A percentile compares a stretch with the other conserved stretches of the same genome.
Conservation (phyloP, 1,140 invertebrate genomes). For the Calephelis nemesis region DNA sequence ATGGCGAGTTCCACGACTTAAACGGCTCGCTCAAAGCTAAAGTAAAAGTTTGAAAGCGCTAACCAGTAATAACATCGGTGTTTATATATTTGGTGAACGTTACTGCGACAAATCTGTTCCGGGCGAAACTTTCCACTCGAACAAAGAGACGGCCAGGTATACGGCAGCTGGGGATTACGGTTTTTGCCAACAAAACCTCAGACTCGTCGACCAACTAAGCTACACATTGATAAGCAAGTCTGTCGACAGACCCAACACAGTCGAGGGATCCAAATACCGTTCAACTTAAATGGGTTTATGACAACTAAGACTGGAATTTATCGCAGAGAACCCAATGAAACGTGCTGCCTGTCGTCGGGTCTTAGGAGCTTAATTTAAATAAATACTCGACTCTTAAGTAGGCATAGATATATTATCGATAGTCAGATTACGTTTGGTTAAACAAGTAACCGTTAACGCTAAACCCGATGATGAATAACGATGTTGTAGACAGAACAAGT, state of each 20-base stretch:
- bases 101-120: conserved; percentile 60
- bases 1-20: conserved; percentile 27
- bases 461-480: conserved; percentile 36
- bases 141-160: conserved; percentile 69
- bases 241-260: conserved; percentile 30
- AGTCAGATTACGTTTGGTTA: conserved; percentile 43
- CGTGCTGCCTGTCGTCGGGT: conserved; percentile 39
- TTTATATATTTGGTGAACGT: conserved; percentile 45
- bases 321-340: conserved; percentile 38
- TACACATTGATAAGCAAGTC: conserved; percentile 31
- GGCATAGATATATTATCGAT: conserved; percentile 26
- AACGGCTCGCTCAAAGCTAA: conserved; percentile 28
- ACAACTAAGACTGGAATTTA: conserved; percentile 58
- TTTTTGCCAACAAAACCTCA: conserved; percentile 41
- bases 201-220: conserved; percentile 39
- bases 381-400: conserved; percentile 32
- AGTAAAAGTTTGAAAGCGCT: conserved; percentile 35
- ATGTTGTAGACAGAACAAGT: conserved; percentile 37
- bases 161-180: conserved; percentile 66
- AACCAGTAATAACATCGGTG: conserved; percentile 42
- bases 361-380: conserved; percentile 28
- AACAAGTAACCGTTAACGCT: conserved; percentile 51
- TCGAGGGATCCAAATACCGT: conserved; percentile 37
- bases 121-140: conserved; percentile 60
- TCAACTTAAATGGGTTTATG: conserved; percentile 69